Evolutionary conservation across 2,113 vertebrate genomes (phyloP).

Genomic region (Girardinichthys multiradiatus): DNA sequence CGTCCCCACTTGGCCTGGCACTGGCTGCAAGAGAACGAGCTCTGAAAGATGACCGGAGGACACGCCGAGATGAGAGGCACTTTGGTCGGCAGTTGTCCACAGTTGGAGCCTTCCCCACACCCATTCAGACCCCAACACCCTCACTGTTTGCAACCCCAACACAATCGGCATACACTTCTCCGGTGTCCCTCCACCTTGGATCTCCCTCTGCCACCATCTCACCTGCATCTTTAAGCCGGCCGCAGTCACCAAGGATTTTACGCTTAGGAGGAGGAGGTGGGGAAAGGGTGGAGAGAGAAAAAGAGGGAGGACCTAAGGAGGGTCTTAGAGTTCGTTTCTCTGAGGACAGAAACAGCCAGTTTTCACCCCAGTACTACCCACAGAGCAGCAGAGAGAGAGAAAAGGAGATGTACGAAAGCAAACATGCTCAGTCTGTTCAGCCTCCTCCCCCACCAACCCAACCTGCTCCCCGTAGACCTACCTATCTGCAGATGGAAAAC

Average conservation of each 20-base stretch:
- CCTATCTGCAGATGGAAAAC: constrained; percentile 78
- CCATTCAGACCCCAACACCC: constrained; percentile 68
- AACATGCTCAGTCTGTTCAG: constrained; percentile 60
- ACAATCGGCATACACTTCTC: constrained; percentile 73
- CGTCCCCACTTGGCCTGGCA: constrained; percentile 88
- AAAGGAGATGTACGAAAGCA: constrained; percentile 72
- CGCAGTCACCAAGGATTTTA: constrained; percentile 80
- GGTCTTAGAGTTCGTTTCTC: constrained; percentile 84
- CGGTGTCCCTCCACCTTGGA: constrained; percentile 73
- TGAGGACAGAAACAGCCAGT: constrained; percentile 75
- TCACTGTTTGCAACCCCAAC: constrained; percentile 69
- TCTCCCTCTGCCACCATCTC: constrained; percentile 71
- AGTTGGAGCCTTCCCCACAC: constrained; percentile 76
- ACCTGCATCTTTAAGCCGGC: constrained; percentile 74
- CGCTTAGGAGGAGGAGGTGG: constrained; percentile 73
- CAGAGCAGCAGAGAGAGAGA: constrained; percentile 61
- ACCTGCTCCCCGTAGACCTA: constrained; percentile 74
- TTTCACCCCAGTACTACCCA: constrained; percentile 68
- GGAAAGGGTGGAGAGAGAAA: constrained; percentile 69
- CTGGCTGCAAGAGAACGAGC: constrained; percentile 89
- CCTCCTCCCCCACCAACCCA: constrained; percentile 70
- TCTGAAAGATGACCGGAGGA: constrained; percentile 86
- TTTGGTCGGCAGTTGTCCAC: constrained; percentile 79
- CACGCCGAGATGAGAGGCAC: constrained; percentile 80
- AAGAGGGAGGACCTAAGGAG: constrained; percentile 71